Conservation (phyloP, 2,797 vertebrate species). For the Hoplostethus atlanticus region DNA sequence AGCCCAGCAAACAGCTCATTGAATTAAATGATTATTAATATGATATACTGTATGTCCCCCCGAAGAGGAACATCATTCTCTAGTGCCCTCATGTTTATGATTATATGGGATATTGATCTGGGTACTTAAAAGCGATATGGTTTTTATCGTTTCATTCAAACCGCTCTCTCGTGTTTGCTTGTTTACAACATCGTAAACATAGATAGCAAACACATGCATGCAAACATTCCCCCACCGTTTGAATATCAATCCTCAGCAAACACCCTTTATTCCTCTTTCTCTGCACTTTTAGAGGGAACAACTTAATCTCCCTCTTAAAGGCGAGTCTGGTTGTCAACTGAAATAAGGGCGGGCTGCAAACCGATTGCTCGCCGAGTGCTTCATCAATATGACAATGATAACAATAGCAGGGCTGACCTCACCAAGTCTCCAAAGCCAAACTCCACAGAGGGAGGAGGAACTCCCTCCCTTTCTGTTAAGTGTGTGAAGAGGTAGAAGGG, state of each 20-base stretch:
- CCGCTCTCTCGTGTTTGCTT: constrained; percentile 70
- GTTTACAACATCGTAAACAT: constrained; percentile 79
- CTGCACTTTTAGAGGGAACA: constrained; percentile 36
- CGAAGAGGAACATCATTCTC: constrained; percentile 58
- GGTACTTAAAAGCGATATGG: constrained; percentile 66
- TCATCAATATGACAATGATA: constrained; percentile 65
- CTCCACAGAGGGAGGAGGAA: constrained; percentile 68
- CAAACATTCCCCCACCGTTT: constrained; percentile 70
- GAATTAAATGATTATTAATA: constrained; percentile 78
- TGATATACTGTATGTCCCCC: constrained; percentile 63
- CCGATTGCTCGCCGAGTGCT: constrained; percentile 42
- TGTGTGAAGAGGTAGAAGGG: constrained; percentile 73
- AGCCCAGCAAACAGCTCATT: constrained; percentile 67
- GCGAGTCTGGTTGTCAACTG: constrained; percentile 32
- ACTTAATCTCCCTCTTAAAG: constrained; percentile 58
- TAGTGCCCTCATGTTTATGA: constrained; percentile 74
- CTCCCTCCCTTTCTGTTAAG: constrained; percentile 73
- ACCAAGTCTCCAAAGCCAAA: constrained; percentile 62
- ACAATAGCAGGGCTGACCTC: constrained; percentile 65
- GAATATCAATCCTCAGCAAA: constrained; percentile 61
- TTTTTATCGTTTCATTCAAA: constrained; percentile 70
- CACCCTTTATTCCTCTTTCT: constrained; percentile 36
- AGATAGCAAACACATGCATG: constrained; percentile 65
- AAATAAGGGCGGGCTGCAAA: constrained; percentile 54
- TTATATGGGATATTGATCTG: constrained; percentile 76